Evolutionary conservation across 2,888 invertebrate species (phyloP).

Genomic region (Protodeltote pygarga): DNA sequence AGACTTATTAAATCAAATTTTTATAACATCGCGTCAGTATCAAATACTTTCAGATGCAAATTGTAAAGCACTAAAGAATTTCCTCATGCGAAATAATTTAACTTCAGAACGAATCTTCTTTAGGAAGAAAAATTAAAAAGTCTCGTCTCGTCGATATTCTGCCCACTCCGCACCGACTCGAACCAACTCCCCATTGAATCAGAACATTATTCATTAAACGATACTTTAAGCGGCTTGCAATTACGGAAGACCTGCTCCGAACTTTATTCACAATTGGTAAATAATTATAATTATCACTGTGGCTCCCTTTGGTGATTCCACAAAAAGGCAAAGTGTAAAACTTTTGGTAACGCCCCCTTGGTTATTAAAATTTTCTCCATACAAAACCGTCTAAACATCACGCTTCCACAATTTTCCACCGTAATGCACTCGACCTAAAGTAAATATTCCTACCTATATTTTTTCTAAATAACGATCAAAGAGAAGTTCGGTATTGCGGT

Average conservation of each 20-base stretch:
- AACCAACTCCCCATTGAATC: slow-evolving; percentile 67
- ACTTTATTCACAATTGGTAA: slow-evolving; percentile 83
- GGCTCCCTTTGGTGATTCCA: slow-evolving; percentile 76
- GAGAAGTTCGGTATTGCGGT: slow-evolving; percentile 84
- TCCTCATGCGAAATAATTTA: slow-evolving; percentile 79
- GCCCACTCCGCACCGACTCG: slow-evolving; percentile 60
- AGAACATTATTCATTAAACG: slow-evolving; percentile 78
- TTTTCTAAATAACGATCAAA: slow-evolving; percentile 80
- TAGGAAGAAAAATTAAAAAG: slow-evolving; percentile 71
- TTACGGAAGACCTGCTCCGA: slow-evolving; percentile 71
- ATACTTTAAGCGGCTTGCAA: slow-evolving; percentile 79
- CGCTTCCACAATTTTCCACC: slow-evolving; percentile 57
- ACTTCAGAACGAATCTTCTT: slow-evolving; percentile 70
- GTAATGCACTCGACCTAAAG: slow-evolving; percentile 56
- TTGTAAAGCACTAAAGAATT: slow-evolving; percentile 74
- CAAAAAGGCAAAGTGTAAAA: slow-evolving; percentile 83
- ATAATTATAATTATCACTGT: slow-evolving; percentile 85
- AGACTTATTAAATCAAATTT: slow-evolving; percentile 59
- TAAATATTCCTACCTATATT: slow-evolving; percentile 56
- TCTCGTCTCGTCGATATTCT: slow-evolving; percentile 65
- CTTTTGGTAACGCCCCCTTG: slow-evolving; percentile 75
- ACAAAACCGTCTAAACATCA: slow-evolving; percentile 64
- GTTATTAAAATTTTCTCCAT: slow-evolving; percentile 81
- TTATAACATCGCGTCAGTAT: slow-evolving; percentile 64
- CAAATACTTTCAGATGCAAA: slow-evolving; percentile 63